These are phyloP conservation scores for Elysia chlorotica DNA, from an alignment of 1,140 invertebrate genomes.

Conservation along the genomic window DNA sequence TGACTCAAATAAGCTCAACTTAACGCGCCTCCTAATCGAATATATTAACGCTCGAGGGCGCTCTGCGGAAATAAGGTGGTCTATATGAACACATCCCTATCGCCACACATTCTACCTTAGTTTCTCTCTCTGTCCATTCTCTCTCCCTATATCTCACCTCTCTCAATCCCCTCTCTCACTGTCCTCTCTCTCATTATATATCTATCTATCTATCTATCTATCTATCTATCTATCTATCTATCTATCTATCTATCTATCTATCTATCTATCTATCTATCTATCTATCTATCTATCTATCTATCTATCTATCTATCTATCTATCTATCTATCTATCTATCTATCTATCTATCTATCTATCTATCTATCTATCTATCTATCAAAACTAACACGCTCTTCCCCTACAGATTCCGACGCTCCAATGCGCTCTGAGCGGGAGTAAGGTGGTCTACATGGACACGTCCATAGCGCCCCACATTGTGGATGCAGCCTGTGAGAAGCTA, in stretches of 20 bases:
- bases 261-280: neutral
- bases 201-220: neutral
- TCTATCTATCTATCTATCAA: neutral
- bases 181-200: neutral
- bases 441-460: neutral
- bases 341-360: neutral
- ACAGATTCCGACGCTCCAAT: too few relatives aligned
- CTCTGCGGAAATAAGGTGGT: too few relatives aligned
- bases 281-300: neutral
- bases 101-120: constrained; percentile 57
- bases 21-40: too few relatives aligned
- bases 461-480: neutral
- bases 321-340: neutral
- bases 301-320: too few relatives aligned
- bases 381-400: too few relatives aligned
- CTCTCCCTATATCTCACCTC: neutral
- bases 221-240: neutral
- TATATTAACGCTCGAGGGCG: too few relatives aligned
- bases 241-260: neutral
- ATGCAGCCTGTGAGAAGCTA: neutral
- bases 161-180: neutral
- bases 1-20: constrained; percentile 49
- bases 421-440: neutral
- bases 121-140: constrained; percentile 51
- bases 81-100: constrained; percentile 47